These are phyloP conservation scores for Seira musarum DNA, from an alignment of 2,888 invertebrate species.

Conservation along the genomic window DNA sequence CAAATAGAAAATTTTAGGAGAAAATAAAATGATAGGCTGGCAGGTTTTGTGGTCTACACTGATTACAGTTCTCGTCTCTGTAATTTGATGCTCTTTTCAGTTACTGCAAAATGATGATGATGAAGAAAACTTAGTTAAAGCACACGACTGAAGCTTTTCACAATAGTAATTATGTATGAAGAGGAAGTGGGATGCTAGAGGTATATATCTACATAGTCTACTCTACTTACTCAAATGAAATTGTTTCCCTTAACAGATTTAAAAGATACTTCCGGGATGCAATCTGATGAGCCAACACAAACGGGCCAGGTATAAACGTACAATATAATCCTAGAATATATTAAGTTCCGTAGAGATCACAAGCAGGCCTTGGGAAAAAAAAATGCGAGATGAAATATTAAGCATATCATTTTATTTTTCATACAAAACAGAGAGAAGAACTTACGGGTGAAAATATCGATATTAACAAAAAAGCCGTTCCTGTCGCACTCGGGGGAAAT, in stretches of 20 bases:
- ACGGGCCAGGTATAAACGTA: conserved; percentile 27
- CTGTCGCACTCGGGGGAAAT: conserved; percentile 45
- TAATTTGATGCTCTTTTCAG: background rate
- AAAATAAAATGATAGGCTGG: background rate
- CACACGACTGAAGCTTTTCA: background rate
- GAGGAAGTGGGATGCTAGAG: too few relatives aligned
- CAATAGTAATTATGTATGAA: too few relatives aligned
- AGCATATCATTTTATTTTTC: background rate
- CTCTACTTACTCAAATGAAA: background rate
- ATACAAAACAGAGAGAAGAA: conserved; percentile 24
- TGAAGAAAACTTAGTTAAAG: background rate
- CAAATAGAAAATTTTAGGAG: background rate
- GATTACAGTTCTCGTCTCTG: background rate
- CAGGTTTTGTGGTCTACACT: background rate
- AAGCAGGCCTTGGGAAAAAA: background rate
- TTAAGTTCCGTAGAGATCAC: background rate
- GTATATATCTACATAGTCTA: too few relatives aligned
- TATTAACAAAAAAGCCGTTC: conserved; percentile 60
- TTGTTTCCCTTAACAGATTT: conserved; percentile 16
- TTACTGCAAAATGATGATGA: background rate
- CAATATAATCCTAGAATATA: background rate
- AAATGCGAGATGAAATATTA: background rate
- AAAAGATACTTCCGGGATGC: conserved; percentile 28
- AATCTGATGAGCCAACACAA: conserved; percentile 1
- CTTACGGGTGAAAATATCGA: conserved; percentile 20